A percentile compares a stretch with the other conserved stretches of the same genome.
These are phyloP conservation scores for Ceratina australensis DNA, from an alignment of 1,140 invertebrate genomes.

Conservation along the genomic window DNA sequence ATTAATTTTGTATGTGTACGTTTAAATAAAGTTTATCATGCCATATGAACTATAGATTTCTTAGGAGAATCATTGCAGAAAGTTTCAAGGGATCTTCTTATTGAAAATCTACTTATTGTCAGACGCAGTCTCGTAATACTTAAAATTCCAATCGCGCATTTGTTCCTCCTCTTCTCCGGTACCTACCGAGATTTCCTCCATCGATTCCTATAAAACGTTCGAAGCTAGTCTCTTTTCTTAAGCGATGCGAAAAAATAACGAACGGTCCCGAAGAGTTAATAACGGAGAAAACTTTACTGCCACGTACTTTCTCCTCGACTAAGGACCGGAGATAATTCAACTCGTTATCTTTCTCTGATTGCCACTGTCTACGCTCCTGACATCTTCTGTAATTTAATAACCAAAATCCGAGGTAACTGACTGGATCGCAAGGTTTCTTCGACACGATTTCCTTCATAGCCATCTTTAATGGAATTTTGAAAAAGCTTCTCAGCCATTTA, in stretches of 20 bases:
- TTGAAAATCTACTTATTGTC: conserved; percentile 5
- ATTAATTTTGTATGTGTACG: too few species aligned
- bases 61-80: background rate
- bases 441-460: conserved; percentile 51
- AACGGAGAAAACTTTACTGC: background rate
- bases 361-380: conserved; percentile 15
- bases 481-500: conserved; percentile 43
- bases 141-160: conserved; percentile 37
- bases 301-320: conserved; percentile 10
- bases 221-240: background rate
- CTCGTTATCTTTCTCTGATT: conserved; percentile 27
- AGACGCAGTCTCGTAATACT: conserved; percentile 24
- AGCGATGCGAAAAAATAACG: too few species aligned
- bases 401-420: conserved; percentile 54
- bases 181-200: background rate
- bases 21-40: too few species aligned
- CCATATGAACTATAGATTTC: too few species aligned
- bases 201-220: conserved; percentile 15
- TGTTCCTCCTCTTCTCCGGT: conserved; percentile 27
- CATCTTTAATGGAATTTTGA: conserved; percentile 44
- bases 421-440: conserved; percentile 50
- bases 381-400: conserved; percentile 50
- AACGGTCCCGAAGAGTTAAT: background rate
- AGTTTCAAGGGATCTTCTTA: background rate
- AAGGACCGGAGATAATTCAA: conserved; percentile 23